These are phyloP conservation scores for Lasioglossum pauxillum DNA, from an alignment of 2,888 invertebrate species.

Conservation along the genomic window DNA sequence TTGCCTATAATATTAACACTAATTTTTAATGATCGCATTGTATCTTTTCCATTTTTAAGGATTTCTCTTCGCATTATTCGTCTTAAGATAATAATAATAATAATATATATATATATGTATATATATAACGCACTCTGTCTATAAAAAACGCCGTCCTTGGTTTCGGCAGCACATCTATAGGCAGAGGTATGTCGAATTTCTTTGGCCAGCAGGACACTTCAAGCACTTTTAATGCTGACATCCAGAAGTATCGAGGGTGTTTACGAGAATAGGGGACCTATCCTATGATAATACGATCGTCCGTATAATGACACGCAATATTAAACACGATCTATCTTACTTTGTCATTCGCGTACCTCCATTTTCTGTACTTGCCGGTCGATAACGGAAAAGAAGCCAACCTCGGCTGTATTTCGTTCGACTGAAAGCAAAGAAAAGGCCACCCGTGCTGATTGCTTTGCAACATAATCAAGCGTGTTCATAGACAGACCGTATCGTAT, in stretches of 20 bases:
- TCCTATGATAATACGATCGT: conserved; percentile 7
- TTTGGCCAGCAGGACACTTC: conserved; percentile 4
- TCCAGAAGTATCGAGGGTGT: not conserved
- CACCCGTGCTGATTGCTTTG: not conserved
- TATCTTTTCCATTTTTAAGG: conserved; percentile 18
- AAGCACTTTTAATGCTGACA: conserved; percentile 6
- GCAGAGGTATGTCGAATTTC: conserved; percentile 3
- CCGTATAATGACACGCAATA: not conserved
- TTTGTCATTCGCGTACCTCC: not conserved
- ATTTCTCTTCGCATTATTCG: not conserved
- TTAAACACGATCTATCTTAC: not conserved
- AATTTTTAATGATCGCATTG: conserved; percentile 35
- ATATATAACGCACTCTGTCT: not conserved
- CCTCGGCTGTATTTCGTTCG: not conserved
- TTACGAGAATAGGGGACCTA: not conserved
- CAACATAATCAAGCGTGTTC: not conserved
- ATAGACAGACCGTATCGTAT: not conserved
- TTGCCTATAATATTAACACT: conserved; percentile 83
- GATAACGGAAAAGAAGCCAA: not conserved
- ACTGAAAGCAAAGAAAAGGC: not conserved
- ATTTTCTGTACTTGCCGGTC: not conserved
- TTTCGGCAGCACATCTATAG: conserved; percentile 4
- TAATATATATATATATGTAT: too few relatives aligned
- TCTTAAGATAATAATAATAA: not conserved
- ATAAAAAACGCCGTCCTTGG: conserved; percentile 3